A percentile compares a stretch with the other conserved stretches of the same genome.
Conservation (phyloP, 2,113 vertebrate species). For the Oriolus oriolus region DNA sequence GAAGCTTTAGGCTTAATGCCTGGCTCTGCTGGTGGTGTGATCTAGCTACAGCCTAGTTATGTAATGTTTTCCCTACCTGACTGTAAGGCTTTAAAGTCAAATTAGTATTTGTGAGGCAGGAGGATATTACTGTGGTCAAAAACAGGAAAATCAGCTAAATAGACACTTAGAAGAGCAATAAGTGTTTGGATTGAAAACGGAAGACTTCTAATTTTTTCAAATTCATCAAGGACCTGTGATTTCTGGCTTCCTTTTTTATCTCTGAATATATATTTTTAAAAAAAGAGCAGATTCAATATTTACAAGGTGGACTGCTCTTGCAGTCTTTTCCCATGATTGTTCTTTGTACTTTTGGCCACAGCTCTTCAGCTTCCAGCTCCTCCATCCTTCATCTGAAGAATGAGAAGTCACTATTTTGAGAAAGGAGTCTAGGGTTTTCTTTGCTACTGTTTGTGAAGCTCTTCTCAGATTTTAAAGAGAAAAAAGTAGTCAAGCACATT, state of each 20-base stretch:
- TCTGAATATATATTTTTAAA: neutral
- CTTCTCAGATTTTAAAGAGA: neutral
- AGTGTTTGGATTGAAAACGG: neutral
- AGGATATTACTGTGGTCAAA: neutral
- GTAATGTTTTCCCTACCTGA: neutral
- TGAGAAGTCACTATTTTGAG: neutral
- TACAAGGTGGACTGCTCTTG: neutral
- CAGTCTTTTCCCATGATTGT: neutral
- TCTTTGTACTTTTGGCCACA: neutral
- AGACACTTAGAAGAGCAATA: neutral
- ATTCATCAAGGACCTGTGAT: neutral
- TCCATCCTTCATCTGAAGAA: neutral
- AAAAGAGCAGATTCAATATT: neutral
- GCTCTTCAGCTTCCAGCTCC: neutral
- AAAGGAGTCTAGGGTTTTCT: neutral
- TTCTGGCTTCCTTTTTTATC: neutral
- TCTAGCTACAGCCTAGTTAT: neutral
- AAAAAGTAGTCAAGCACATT: neutral
- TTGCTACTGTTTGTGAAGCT: neutral
- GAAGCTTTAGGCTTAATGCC: neutral
- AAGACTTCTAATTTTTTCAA: neutral
- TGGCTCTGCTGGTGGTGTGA: neutral
- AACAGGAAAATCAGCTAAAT: neutral
- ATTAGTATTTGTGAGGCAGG: neutral
- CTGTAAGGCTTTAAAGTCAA: neutral